These are phyloP conservation scores for Acrocyrtus sp. DNA, from an alignment of 2,888 invertebrate species.

Conservation along the genomic window DNA sequence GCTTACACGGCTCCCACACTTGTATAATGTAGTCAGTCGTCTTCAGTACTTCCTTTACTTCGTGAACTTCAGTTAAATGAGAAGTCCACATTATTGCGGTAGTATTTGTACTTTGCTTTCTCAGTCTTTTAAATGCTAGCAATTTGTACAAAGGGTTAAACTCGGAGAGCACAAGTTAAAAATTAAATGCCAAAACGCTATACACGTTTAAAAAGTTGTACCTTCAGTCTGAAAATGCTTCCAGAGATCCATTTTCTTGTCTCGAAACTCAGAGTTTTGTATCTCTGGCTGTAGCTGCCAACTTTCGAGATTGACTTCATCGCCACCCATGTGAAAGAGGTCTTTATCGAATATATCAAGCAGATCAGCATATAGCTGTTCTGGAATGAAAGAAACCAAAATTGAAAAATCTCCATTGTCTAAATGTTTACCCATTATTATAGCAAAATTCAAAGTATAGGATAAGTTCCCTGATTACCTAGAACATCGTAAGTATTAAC, in stretches of 20 bases:
- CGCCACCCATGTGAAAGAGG: slow-evolving; percentile 77
- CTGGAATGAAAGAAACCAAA: too few relatives aligned
- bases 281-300: slow-evolving; percentile 80
- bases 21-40: slow-evolving; percentile 83
- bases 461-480: slow-evolving; percentile 24
- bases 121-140: slow-evolving; percentile 71
- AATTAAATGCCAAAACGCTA: background rate
- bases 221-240: slow-evolving; percentile 62
- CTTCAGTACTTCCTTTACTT: slow-evolving; percentile 74
- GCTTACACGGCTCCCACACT: slow-evolving; percentile 77
- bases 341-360: slow-evolving; percentile 71
- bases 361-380: slow-evolving; percentile 78
- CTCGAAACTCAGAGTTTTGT: slow-evolving; percentile 64
- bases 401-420: too few relatives aligned
- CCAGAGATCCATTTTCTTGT: slow-evolving; percentile 64
- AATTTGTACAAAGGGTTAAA: background rate
- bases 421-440: background rate
- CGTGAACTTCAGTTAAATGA: slow-evolving; percentile 75
- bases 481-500: slow-evolving; percentile 57
- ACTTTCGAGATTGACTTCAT: slow-evolving; percentile 77
- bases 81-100: slow-evolving; percentile 85
- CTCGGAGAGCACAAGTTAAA: slow-evolving; percentile 75
- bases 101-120: slow-evolving; percentile 70
- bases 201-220: slow-evolving; percentile 64
- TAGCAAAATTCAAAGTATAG: background rate